Base-by-base conservation (phyloP, 2,797 vertebrate species). In the Hoplostethus mediterraneus region DNA sequence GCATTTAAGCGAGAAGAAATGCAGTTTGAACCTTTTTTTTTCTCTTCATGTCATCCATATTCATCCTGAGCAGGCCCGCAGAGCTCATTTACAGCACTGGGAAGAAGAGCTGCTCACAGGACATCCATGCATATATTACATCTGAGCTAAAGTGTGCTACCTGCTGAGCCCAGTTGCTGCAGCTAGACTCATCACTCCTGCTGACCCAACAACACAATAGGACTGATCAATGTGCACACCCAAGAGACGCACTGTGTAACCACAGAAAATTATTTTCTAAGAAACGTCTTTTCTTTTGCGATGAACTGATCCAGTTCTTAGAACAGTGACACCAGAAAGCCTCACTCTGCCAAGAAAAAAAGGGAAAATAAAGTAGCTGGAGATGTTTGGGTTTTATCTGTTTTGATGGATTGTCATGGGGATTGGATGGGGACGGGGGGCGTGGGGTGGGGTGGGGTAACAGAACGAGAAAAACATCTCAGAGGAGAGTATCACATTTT, bases 321-420 rank as follows among this genome's bases (percentile, higher is more conserved):
- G 52, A 83, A 84, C 25, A 67, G 69, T 66, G 66, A 83, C 68
- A 80, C 58, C 73, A 89, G 71, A 48, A 60, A 49, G 64, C 49
- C 63, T 58, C 16, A 11, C 25, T 78, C 68, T 81, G 75, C 81
- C 52, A 53, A 72, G 64, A 70, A 73, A 78, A 85, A 81, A 30
- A 72, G 77, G 71, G 72, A 71, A 77, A 89, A 82, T 73, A 45
- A 73, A 67, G 25, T 17, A 56, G 71, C 77, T 59, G 57, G 68
- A 75, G 80, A 80, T 80, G 79, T 66, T 70, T 33, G 71, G 61
- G 52, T 87, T 90, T 89, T 87, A 87, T 90, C 85, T 88, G 70
- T 66, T 71, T 55, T 90, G 85, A 90, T 85, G 81, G 84, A 88
- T 89, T 86, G 88, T 84, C 74, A 84, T 67, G 84, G 80, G 80